phyloP scores from a whole-genome alignment of 37 sponge, comb jelly and placozoan genomes.

The Halisarca cf. caerulea region DNA sequence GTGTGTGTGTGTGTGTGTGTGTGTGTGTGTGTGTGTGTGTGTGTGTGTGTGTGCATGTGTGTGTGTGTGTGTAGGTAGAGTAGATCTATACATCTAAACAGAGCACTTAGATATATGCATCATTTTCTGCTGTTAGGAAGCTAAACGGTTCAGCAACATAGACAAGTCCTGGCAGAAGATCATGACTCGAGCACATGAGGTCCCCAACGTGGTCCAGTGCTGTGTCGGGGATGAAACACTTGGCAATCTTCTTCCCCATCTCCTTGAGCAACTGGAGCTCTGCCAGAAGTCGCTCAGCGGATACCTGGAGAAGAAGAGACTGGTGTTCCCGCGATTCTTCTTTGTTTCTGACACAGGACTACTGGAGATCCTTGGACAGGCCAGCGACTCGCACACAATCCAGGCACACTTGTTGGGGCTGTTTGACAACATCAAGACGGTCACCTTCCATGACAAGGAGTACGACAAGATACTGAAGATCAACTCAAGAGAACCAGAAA shows the following conservation, averaged over 20 bases:
- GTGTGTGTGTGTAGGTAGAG: neutral
- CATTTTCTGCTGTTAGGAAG: slow-evolving; percentile 67
- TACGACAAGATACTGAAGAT: slow-evolving; percentile 95
- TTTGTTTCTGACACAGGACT: slow-evolving; percentile 99
- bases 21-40: neutral
- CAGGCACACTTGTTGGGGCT: slow-evolving; percentile 95
- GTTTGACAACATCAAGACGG: slow-evolving; percentile 98
- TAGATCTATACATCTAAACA: too few species aligned
- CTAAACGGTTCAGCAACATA: slow-evolving; percentile 95
- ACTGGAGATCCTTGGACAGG: slow-evolving; percentile 98
- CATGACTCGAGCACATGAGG: slow-evolving; percentile 96
- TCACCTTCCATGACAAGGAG: slow-evolving; percentile 96
- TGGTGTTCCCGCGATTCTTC: slow-evolving; percentile 99
- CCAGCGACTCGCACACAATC: slow-evolving; percentile 96
- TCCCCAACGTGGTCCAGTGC: slow-evolving; percentile 90
- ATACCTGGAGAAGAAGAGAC: slow-evolving; percentile 98
- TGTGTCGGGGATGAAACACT: slow-evolving; percentile 99
- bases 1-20: neutral
- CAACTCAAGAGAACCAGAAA: slow-evolving; percentile 95
- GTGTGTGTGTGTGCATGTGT: neutral
- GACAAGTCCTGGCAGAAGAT: slow-evolving; percentile 99
- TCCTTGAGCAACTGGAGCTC: slow-evolving; percentile 98
- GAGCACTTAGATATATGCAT: neutral
- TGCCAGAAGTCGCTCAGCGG: slow-evolving; percentile 99
- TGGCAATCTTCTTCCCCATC: slow-evolving; percentile 97